These are phyloP conservation scores for Morone chrysops DNA, from an alignment of 2,113 vertebrate genomes.

Conservation along the genomic window DNA sequence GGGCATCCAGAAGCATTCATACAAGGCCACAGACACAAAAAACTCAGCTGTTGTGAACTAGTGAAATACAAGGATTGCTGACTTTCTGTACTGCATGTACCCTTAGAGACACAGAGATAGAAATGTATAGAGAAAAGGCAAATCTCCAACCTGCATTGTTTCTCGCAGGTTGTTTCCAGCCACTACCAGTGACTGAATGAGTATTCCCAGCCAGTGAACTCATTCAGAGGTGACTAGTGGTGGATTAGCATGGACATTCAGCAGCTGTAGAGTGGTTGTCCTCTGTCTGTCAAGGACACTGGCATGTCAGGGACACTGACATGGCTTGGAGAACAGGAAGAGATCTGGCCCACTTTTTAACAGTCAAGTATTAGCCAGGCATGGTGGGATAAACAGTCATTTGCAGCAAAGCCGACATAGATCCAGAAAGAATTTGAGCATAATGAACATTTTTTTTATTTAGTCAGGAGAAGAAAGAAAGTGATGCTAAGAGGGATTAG, in stretches of 20 bases:
- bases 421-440: constrained; percentile 44
- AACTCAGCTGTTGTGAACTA: not conserved
- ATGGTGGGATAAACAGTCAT: constrained; percentile 36
- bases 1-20: constrained; percentile 25
- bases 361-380: constrained; percentile 14
- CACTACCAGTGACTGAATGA: not conserved
- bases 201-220: not conserved
- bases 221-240: constrained; percentile 17
- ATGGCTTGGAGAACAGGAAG: constrained; percentile 19
- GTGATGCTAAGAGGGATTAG: constrained; percentile 39
- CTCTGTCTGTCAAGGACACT: constrained; percentile 41
- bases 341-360: constrained; percentile 25
- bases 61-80: not conserved
- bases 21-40: constrained; percentile 6
- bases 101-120: not conserved
- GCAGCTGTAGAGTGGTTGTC: constrained; percentile 23
- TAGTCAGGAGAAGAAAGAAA: constrained; percentile 17
- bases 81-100: not conserved
- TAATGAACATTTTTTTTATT: constrained; percentile 44
- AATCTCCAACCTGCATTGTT: not conserved
- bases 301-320: constrained; percentile 15
- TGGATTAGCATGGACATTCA: constrained; percentile 35
- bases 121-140: not conserved
- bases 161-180: constrained; percentile 9
- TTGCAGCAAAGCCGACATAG: constrained; percentile 37